Evolutionary conservation across 1,140 invertebrate species (phyloP).

Genomic region (Diploscapter pachys): DNA sequence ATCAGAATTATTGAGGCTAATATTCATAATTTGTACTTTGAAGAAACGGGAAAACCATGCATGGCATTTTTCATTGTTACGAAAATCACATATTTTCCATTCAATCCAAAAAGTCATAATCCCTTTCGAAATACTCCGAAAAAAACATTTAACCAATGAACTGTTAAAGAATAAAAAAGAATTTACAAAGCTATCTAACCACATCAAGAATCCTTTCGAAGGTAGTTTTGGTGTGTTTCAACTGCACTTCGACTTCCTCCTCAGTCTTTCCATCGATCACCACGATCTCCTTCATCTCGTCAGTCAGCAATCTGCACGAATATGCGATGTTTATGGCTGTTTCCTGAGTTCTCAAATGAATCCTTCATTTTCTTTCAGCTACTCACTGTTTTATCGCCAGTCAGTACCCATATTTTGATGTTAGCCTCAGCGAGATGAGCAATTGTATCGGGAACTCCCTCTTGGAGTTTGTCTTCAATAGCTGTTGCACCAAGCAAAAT

Average conservation of each 20-base stretch:
- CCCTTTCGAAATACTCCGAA: too few species aligned
- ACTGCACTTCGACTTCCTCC: constrained; percentile 46
- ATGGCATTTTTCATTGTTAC: too few species aligned
- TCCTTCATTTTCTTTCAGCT: not conserved
- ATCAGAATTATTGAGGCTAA: too few species aligned
- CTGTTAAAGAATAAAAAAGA: not conserved
- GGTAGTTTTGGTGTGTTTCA: constrained; percentile 47
- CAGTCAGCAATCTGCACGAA: constrained; percentile 90
- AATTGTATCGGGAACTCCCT: constrained; percentile 93
- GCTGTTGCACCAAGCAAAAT: constrained; percentile 84
- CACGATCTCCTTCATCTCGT: constrained; percentile 82
- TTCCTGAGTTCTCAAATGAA: constrained; percentile 66
- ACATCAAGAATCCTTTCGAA: constrained; percentile 22
- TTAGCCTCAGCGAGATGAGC: constrained; percentile 86
- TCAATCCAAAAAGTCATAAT: too few species aligned
- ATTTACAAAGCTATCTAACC: not conserved
- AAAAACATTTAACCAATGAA: too few species aligned
- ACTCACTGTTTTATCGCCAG: constrained; percentile 79
- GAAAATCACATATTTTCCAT: too few species aligned
- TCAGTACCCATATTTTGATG: constrained; percentile 98
- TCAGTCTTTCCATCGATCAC: constrained; percentile 57
- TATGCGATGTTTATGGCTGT: constrained; percentile 99
- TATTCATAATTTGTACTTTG: too few species aligned
- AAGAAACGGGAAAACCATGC: too few species aligned
- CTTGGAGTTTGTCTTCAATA: constrained; percentile 98